These are phyloP conservation scores for Scomberomorus guttatus DNA, from an alignment of 2,797 vertebrate genomes.

Conservation along the genomic window DNA sequence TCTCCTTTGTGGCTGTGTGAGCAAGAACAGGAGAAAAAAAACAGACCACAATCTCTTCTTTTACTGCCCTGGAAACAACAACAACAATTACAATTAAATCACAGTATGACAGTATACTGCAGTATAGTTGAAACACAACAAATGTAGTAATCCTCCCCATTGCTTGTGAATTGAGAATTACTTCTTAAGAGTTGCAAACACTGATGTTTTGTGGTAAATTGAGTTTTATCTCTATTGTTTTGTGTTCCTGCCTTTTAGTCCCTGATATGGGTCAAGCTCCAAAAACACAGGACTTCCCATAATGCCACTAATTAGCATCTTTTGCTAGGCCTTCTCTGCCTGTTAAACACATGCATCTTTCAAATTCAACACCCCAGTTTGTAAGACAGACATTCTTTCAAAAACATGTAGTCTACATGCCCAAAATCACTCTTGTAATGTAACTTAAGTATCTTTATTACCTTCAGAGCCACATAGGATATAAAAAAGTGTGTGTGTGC, in stretches of 20 bases:
- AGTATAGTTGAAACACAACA: conserved; percentile 8
- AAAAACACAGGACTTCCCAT: too few species aligned
- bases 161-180: background rate
- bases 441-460: background rate
- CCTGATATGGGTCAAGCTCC: too few species aligned
- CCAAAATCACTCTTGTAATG: background rate
- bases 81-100: conserved; percentile 5
- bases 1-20: conserved; percentile 14
- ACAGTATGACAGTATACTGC: background rate
- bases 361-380: background rate
- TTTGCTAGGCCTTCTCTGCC: too few species aligned
- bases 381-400: background rate
- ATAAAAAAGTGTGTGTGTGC: background rate
- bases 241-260: background rate
- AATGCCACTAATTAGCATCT: too few species aligned
- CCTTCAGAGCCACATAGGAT: background rate
- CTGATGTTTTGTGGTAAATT: background rate
- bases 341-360: too few species aligned
- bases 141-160: background rate
- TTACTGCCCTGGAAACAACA: background rate
- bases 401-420: background rate
- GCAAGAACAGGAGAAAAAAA: conserved; percentile 11
- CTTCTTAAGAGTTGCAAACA: background rate
- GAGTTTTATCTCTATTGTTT: background rate
- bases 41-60: conserved; percentile 1